A percentile compares a stretch with the other conserved stretches of the same genome.
Conservation (phyloP, 2,113 vertebrate species). For the Gila orcuttii region DNA sequence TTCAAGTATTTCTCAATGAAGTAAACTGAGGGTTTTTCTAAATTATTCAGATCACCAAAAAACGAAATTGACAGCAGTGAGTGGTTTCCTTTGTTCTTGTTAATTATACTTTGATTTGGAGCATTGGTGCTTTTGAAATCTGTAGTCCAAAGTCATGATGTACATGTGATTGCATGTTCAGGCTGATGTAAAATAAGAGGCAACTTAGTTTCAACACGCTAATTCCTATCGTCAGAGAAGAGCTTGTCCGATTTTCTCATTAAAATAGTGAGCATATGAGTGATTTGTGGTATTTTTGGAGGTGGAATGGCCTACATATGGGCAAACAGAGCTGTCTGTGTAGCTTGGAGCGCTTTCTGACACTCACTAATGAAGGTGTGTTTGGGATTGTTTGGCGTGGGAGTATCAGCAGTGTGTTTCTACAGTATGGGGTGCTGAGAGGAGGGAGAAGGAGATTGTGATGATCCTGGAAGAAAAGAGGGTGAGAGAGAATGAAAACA, state of each 20-base stretch:
- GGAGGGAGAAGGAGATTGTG: constrained; percentile 35
- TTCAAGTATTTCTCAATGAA: too few relatives aligned
- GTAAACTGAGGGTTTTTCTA: too few relatives aligned
- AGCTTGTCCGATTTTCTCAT: constrained; percentile 39
- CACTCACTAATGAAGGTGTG: constrained; percentile 34
- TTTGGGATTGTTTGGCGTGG: constrained; percentile 34
- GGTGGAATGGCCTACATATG: constrained; percentile 9
- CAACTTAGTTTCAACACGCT: constrained; percentile 10
- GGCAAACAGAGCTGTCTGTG: constrained; percentile 22
- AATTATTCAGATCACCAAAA: background rate
- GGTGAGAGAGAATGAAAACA: constrained; percentile 28
- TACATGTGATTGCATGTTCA: background rate
- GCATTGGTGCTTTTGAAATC: background rate
- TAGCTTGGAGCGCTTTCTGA: constrained; percentile 36
- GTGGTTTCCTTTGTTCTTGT: background rate
- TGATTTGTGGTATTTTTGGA: constrained; percentile 4
- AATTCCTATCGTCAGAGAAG: constrained; percentile 19
- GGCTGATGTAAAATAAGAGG: background rate
- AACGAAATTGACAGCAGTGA: background rate
- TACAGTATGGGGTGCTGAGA: constrained; percentile 36
- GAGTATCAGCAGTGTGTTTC: constrained; percentile 13
- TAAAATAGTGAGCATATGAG: background rate
- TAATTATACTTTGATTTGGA: background rate
- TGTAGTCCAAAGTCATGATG: background rate
- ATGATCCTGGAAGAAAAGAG: constrained; percentile 33